Base-by-base conservation (phyloP, 2,113 vertebrate genomes). In the Triplophysa siluroides region DNA sequence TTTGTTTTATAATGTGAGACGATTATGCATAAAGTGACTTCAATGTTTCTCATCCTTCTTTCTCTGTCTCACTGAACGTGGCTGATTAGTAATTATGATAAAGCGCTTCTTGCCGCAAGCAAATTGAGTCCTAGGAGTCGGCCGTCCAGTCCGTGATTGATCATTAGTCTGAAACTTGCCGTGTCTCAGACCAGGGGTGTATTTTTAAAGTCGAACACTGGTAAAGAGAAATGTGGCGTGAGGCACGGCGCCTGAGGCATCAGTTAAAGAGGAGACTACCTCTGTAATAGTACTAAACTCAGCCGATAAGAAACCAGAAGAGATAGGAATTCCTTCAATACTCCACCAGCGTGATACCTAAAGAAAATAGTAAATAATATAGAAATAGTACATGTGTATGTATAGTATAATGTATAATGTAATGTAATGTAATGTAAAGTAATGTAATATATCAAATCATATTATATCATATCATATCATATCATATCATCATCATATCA, bases 61-160 rank as follows among this genome's bases (percentile, higher is more conserved):
- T 61, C 14, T 69, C 21, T 54, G 58, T 47, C 69, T 75, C 58
- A 45, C 16, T 78, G 64, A 56, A 81, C 62, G 77, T 82, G 85
- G 78, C 85, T 85, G 87, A 85, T 86, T 26, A 65, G 80, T 87
- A 86, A 87, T 87, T 87, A 84, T 87, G 87, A 86, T 86, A 72
- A 82, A 87, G 85, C 76, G 63, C 83, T 85, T 81, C 62, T 81
- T 76, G 83, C 80, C 76, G 61, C 52, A 41, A 87, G 83, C 83
- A 85, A 76, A 84, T 79, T 78, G 79, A 79, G 83, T 80, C 66
- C 63, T 84, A 71, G 74, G 80, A 80, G 80, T 76, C 76, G 33
- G 54, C 70, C 71, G 54, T 68, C 75, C 47, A 64, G n/a, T 52
- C 50, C 8, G 66, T 80, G 67, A 84, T 78, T 80, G 69, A 82